phyloP scores from a whole-genome alignment of 1,140 invertebrate species.

The Bombus confusus region DNA sequence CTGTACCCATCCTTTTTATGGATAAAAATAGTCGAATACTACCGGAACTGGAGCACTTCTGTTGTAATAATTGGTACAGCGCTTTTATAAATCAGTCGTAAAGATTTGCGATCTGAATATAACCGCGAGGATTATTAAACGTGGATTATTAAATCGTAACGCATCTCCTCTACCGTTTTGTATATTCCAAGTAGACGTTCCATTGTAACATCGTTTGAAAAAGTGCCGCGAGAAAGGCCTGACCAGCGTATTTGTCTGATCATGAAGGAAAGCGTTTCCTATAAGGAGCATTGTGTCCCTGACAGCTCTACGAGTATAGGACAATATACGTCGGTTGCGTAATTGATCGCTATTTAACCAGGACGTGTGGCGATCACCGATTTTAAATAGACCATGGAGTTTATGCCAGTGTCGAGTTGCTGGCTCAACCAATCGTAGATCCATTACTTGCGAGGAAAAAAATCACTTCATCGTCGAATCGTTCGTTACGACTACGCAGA shows the following conservation, averaged over 20 bases:
- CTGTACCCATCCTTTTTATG: no score
- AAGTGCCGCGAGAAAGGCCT: background rate
- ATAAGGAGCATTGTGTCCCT: background rate
- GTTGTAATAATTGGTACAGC: no score
- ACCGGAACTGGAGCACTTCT: no score
- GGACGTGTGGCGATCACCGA: background rate
- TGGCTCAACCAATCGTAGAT: background rate
- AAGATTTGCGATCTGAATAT: no score
- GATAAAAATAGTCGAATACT: background rate
- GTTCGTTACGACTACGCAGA: background rate
- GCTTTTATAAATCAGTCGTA: background rate
- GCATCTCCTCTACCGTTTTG: no score
- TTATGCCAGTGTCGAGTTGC: constrained; percentile 37
- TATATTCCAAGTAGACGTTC: background rate
- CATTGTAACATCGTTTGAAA: background rate
- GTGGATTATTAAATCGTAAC: no score
- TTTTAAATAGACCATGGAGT: constrained; percentile 26
- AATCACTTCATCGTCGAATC: constrained; percentile 9
- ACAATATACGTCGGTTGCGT: no score
- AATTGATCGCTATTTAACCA: no score
- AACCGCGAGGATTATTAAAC: no score
- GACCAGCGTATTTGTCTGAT: background rate
- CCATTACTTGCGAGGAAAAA: background rate
- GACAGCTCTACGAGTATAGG: background rate
- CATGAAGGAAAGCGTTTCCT: background rate